These are phyloP conservation scores for Anolis carolinensis DNA, from an alignment of 2,113 vertebrate genomes.

Conservation along the genomic window DNA sequence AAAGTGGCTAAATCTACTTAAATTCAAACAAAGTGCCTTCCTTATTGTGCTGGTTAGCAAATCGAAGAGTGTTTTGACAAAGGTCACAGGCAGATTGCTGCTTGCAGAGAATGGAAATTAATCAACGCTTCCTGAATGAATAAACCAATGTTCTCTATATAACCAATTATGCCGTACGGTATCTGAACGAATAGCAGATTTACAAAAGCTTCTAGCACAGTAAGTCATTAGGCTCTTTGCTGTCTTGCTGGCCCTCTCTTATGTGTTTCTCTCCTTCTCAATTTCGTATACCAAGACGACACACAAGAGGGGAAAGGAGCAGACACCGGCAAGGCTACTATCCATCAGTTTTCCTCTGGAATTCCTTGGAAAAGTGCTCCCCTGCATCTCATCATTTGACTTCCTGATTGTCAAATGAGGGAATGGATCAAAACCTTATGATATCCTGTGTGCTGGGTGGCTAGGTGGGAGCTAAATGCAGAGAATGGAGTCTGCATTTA, in stretches of 20 bases:
- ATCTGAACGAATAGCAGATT: neutral
- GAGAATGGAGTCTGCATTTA: neutral
- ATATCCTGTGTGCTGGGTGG: neutral
- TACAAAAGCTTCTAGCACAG: neutral
- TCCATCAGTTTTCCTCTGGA: neutral
- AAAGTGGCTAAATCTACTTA: neutral
- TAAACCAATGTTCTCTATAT: neutral
- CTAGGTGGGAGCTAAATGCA: no score
- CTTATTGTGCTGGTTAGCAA: neutral
- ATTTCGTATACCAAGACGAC: neutral
- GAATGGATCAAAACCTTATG: neutral
- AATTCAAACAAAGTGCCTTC: neutral
- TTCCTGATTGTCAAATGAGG: neutral
- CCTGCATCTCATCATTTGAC: neutral
- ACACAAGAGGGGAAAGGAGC: no score
- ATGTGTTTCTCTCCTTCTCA: neutral
- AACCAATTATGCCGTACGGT: neutral
- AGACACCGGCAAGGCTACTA: no score
- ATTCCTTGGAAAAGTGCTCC: neutral
- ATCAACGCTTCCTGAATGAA: neutral
- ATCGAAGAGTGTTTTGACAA: neutral
- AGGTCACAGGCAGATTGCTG: no score
- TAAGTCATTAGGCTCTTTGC: neutral
- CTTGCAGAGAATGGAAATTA: neutral
- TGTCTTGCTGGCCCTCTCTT: neutral